Base-by-base conservation (phyloP, 2,888 invertebrate genomes). In the Catonia carolina region DNA sequence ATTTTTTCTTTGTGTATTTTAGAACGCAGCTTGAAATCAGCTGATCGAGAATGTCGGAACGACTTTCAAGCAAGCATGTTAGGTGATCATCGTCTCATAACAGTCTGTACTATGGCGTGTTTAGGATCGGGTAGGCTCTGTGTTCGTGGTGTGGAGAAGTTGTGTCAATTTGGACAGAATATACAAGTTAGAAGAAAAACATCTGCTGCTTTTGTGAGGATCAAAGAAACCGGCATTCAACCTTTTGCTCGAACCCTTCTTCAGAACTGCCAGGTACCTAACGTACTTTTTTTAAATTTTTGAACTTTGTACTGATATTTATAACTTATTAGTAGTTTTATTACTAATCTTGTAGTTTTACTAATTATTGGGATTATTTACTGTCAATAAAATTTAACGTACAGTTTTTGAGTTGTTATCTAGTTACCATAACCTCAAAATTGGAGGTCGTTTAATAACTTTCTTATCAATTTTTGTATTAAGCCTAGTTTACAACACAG, bases 101-200 rank as follows among this genome's bases (percentile, higher is more conserved):
- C 81, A 80, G 83, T 84, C 79, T 80, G 80, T 78, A 81, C 83
- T 80, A 86, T 86, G 86, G 86, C 86, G 82, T 84, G 85, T 82
- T 79, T 85, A 81, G 83, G 84, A 78, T 83, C 85, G 78, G 83
- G 84, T 80, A 82, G 85, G 80, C 80, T 86, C 76, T 86, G 85
- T 84, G 83, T 81, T 79, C 84, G 85, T 56, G 83, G 85, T 59
- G 83, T 84, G 74, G 84, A 85, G 78, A 85, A 85, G 81, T 76
- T 86, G 83, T 86, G 85, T 81, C 84, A 84, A 80, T 83, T 84
- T 74, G 81, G 83, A 78, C 80, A 80, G 75, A 80, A 77, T 75
- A 78, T 73, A 68, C 75, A 76, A 70, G 73, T 81, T 76, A 78
- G 81, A 71, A 81, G 80, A 75, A 83, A 82, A 78, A 77, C 80